Percentiles rank a stretch among this genome's conserved stretches.
These are phyloP conservation scores for Dicyrtoma fusca DNA, from an alignment of 2,888 invertebrate species.

Conservation along the genomic window DNA sequence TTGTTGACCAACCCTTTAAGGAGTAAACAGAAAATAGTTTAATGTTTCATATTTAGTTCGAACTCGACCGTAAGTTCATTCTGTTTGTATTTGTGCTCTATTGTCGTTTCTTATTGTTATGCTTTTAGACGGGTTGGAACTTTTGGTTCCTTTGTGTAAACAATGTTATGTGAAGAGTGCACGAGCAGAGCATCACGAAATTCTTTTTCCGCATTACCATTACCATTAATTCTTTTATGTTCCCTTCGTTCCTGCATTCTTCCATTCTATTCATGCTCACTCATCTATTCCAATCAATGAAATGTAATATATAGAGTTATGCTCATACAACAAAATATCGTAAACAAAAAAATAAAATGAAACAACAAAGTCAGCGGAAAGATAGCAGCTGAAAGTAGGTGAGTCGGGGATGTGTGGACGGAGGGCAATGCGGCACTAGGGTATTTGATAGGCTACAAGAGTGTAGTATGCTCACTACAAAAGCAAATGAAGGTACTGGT, in stretches of 20 bases:
- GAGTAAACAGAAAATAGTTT: constrained; percentile 15
- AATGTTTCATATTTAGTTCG: constrained; percentile 11
- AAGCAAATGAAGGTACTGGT: too few species aligned
- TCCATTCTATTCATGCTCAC: not conserved
- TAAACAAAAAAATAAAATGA: too few species aligned
- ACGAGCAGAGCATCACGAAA: constrained; percentile 21
- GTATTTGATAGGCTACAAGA: too few species aligned
- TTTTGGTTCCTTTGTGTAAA: not conserved
- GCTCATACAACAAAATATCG: too few species aligned
- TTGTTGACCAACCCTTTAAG: constrained; percentile 13
- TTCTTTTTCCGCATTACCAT: constrained; percentile 8
- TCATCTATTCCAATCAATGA: constrained; percentile 7
- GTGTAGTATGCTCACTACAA: too few species aligned
- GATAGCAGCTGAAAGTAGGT: not conserved
- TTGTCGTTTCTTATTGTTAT: constrained; percentile 11
- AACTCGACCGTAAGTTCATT: constrained; percentile 16
- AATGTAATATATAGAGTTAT: not conserved
- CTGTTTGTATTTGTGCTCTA: not conserved
- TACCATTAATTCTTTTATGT: constrained; percentile 21
- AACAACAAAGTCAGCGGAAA: too few species aligned
- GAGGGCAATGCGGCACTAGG: not conserved
- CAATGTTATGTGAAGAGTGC: constrained; percentile 23
- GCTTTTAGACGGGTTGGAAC: not conserved
- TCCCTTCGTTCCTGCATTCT: constrained; percentile 6
- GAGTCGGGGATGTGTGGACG: not conserved